Evolutionary conservation across 2,113 vertebrate genomes (phyloP).

Genomic region (Balaeniceps rex): DNA sequence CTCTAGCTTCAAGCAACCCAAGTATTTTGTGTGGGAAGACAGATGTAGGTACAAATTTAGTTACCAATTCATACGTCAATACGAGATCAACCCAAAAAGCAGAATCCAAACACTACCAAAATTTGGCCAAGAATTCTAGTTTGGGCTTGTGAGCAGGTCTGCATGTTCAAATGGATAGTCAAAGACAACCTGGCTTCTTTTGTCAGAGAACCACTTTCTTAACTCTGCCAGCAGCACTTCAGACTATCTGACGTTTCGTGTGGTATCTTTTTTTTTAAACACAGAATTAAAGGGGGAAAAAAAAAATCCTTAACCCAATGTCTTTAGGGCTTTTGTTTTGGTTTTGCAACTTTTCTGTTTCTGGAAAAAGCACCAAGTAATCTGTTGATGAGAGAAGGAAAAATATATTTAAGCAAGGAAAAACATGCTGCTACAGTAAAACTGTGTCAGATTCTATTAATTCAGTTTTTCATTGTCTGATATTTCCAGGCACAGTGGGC

Average conservation of each 20-base stretch:
- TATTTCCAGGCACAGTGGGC: slow-evolving; percentile 70
- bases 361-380: slow-evolving; percentile 56
- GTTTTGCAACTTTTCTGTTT: slow-evolving; percentile 52
- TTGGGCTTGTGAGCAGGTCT: slow-evolving; percentile 11
- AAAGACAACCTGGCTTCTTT: slow-evolving; percentile 53
- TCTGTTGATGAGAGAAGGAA: slow-evolving; percentile 57
- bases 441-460: slow-evolving; percentile 71
- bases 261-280: not conserved
- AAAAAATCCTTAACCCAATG: slow-evolving; percentile 41
- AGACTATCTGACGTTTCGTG: slow-evolving; percentile 58
- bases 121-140: slow-evolving; percentile 21
- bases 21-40: not conserved
- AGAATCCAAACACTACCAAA: slow-evolving; percentile 10
- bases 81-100: not conserved
- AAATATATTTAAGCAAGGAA: slow-evolving; percentile 65
- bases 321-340: slow-evolving; percentile 63
- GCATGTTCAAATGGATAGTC: slow-evolving; percentile 38
- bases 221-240: slow-evolving; percentile 60
- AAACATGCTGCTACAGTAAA: slow-evolving; percentile 64
- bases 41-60: not conserved
- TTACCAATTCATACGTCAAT: not conserved
- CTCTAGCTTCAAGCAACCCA: not conserved
- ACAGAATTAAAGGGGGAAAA: slow-evolving; percentile 17
- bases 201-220: slow-evolving; percentile 62
- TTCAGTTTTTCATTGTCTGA: slow-evolving; percentile 66